Percentiles rank a stretch among this genome's conserved stretches.
phyloP scores from a whole-genome alignment of 2,113 vertebrate genomes.

The Nymphicus hollandicus region DNA sequence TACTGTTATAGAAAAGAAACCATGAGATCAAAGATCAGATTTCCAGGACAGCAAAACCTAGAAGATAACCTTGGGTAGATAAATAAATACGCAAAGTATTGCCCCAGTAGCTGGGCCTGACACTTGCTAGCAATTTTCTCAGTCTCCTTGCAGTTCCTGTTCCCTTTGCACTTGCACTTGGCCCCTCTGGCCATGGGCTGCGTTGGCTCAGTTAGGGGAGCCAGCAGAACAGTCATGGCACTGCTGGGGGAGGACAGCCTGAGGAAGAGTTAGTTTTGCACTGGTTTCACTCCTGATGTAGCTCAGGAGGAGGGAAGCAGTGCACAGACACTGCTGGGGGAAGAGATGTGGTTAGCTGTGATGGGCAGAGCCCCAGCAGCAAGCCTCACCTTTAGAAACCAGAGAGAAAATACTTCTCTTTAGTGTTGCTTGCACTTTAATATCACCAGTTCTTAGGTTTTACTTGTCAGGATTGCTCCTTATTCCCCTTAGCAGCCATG shows the following conservation, averaged over 20 bases:
- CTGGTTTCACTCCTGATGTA: accelerated
- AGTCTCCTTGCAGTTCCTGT: neutral
- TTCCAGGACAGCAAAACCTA: neutral
- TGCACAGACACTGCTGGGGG: neutral
- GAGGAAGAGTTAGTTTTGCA: neutral
- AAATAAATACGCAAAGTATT: neutral
- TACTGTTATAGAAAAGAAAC: neutral
- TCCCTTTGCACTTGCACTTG: neutral
- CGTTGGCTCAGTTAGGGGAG: neutral
- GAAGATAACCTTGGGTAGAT: neutral
- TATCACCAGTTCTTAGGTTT: neutral
- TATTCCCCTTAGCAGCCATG: neutral
- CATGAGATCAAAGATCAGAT: neutral
- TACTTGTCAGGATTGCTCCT: neutral
- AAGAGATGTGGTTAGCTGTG: accelerated
- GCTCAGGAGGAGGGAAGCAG: neutral
- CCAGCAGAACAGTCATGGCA: neutral
- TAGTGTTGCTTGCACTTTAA: neutral
- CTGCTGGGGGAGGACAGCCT: neutral
- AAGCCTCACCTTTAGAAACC: neutral
- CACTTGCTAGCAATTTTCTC: neutral
- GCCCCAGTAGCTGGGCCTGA: neutral
- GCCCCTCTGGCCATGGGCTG: neutral
- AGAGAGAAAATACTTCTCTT: neutral
- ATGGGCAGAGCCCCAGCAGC: neutral